Evolutionary conservation across 2,113 vertebrate species (phyloP).

Genomic region (Hippocampus mohnikei): DNA sequence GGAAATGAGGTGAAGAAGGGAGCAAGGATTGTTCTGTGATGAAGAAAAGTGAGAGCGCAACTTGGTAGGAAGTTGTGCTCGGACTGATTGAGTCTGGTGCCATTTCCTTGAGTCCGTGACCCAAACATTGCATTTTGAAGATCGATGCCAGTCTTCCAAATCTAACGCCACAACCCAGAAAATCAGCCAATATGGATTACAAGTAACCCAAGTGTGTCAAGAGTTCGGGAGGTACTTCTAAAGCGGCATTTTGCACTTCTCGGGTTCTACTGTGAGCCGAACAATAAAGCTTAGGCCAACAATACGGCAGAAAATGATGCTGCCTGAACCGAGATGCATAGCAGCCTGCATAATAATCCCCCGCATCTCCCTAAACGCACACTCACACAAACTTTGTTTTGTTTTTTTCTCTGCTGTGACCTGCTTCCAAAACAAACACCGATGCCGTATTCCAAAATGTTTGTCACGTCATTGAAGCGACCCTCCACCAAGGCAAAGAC

Average conservation of each 20-base stretch:
- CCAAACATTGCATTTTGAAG: background rate
- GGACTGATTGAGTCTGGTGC: background rate
- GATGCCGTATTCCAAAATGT: slow-evolving; percentile 46
- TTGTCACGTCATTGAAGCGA: slow-evolving; percentile 42
- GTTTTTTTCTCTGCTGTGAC: slow-evolving; percentile 38
- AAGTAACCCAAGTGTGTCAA: background rate
- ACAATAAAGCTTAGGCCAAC: slow-evolving; percentile 8
- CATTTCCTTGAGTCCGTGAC: background rate
- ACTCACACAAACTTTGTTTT: background rate
- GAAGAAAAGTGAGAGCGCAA: background rate
- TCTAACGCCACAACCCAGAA: background rate
- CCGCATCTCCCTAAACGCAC: background rate
- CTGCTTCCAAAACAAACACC: slow-evolving; percentile 53
- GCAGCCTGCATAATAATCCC: slow-evolving; percentile 40
- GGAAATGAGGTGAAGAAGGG: slow-evolving; percentile 36
- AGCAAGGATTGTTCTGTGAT: slow-evolving; percentile 24
- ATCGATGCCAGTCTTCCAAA: background rate
- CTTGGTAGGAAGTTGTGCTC: background rate
- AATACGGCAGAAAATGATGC: slow-evolving; percentile 32
- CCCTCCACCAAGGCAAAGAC: slow-evolving; percentile 44
- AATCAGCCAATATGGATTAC: background rate
- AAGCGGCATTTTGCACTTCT: background rate
- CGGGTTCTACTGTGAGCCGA: background rate
- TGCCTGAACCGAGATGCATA: slow-evolving; percentile 37
- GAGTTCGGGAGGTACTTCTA: background rate